Evolutionary conservation across 2,113 vertebrate genomes (phyloP).

Genomic region (Copsychus sechellarum): DNA sequence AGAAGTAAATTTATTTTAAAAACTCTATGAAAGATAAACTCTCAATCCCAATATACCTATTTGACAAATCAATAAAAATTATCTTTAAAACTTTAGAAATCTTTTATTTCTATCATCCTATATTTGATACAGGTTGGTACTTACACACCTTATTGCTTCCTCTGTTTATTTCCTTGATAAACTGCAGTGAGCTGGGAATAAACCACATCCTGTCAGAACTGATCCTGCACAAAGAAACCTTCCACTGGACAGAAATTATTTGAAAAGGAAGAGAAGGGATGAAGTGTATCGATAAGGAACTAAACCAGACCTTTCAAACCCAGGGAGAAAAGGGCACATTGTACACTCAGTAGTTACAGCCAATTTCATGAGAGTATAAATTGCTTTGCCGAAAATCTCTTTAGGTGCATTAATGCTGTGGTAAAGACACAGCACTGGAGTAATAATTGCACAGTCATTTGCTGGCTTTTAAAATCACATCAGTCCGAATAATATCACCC

Average conservation of each 20-base stretch:
- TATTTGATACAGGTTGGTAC: neutral
- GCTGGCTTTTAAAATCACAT: constrained; percentile 72
- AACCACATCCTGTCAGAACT: neutral
- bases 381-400: constrained; percentile 65
- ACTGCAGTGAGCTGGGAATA: constrained; percentile 16
- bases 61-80: neutral
- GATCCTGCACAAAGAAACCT: constrained; percentile 25
- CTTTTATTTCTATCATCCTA: neutral
- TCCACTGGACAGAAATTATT: neutral
- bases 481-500: constrained; percentile 61
- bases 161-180: constrained; percentile 51
- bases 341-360: constrained; percentile 33
- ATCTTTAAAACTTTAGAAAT: neutral
- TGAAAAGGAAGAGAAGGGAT: constrained; percentile 3
- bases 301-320: neutral
- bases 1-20: neutral
- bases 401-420: constrained; percentile 46
- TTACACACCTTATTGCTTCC: neutral
- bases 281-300: constrained; percentile 11
- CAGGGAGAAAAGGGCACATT: neutral
- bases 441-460: constrained; percentile 65
- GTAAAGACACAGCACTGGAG: constrained; percentile 15
- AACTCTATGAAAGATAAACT: neutral
- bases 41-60: rapidly evolving
- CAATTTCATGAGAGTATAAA: constrained; percentile 53